phyloP scores from a whole-genome alignment of 2,113 vertebrate species.

The Caretta caretta region DNA sequence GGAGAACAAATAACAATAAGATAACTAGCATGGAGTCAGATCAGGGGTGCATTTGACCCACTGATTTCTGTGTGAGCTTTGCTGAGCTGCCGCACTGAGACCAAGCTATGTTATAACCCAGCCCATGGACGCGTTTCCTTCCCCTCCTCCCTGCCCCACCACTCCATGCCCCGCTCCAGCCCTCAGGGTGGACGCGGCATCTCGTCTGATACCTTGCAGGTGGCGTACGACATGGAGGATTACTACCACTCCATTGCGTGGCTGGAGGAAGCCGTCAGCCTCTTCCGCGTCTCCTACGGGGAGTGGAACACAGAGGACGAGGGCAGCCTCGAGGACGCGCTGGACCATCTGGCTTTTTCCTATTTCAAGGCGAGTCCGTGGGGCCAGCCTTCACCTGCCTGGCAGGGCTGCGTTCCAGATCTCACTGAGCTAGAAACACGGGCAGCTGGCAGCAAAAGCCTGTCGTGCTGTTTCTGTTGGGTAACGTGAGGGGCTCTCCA shows the following conservation, averaged over 20 bases:
- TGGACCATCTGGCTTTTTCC: conserved; percentile 94
- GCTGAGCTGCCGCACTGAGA: not conserved
- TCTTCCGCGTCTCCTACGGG: conserved; percentile 84
- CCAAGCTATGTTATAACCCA: not conserved
- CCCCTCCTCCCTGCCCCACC: not conserved
- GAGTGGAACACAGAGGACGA: conserved; percentile 88
- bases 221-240: conserved; percentile 92
- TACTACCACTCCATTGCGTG: conserved; percentile 92
- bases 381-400: no score
- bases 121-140: not conserved
- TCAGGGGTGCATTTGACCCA: not conserved
- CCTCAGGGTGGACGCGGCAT: fast-evolving
- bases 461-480: no score
- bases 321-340: conserved; percentile 89
- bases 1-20: not conserved
- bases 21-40: not conserved
- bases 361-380: conserved; percentile 85
- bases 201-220: conserved; percentile 72
- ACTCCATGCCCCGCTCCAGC: not conserved
- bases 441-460: no score
- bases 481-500: no score
- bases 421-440: not conserved
- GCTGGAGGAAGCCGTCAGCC: conserved; percentile 91
- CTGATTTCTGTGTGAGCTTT: not conserved
- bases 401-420: no score